Base-by-base conservation (phyloP, 2,113 vertebrate species). In the Aythya baeri region DNA sequence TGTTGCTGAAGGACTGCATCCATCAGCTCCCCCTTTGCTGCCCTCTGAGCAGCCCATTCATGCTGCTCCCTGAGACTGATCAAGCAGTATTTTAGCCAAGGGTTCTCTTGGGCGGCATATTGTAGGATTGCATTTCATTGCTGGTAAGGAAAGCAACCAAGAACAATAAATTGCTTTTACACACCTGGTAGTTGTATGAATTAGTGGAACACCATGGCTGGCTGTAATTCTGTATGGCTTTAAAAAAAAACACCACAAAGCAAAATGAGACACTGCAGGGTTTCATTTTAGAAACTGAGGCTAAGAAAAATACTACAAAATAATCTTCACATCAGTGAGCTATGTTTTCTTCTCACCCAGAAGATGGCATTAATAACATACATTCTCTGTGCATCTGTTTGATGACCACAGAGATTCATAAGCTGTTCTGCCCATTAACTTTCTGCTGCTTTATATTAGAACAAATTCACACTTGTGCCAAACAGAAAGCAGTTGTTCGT, bases 61-160 rank as follows among this genome's bases (percentile, higher is more conserved):
- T 77, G 34, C 31, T 57, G 26, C 31, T 81, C 7, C 29, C 9
- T 16, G 13, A 41, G 26, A 26, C 5, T 58, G 22, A 38, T 1
- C 11, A 11, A 71, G 36, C 1, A 61, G 26, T 5, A 2, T 38
- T 25, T 5, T 14, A 22, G 0, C 7, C n/a, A 63, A 2, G 0
- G 2, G 3, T 36, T 4, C 10, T 9, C 13, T 9, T 1, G 1
- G 6, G 29, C 0, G 3, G 1, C 3, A 22, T 20, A 1, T 2
- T 3, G 2, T 1, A 71, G 1, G 2, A 43, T 0, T 5, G 7
- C 7, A 23, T 25, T 14, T 36, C 15, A 32, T 7, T 55, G 3
- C 6, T 4, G 3, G 3, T 32, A 49, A 41, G 5, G 12, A 26
- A 18, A 2, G 6, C 7, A 27, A 55, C 3, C 27, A 44, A 74